Base-by-base conservation (phyloP, 2,113 vertebrate species). In the Chlorodrepanis virens region DNA sequence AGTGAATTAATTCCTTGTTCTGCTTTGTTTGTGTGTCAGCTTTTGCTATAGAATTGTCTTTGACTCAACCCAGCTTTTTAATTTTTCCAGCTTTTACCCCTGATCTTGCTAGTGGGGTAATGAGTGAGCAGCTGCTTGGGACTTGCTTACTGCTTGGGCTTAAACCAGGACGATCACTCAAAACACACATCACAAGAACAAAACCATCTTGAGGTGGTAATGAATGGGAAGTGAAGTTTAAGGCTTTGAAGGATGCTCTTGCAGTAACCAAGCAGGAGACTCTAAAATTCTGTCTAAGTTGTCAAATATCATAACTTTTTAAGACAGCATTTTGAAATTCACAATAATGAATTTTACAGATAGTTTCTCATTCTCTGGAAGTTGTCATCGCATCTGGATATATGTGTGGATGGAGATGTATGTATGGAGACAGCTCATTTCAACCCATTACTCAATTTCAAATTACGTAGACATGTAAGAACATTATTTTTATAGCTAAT, bases 21-120 rank as follows among this genome's bases (percentile, higher is more conserved):
- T 47, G 1, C 28, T 47, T 69, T 33, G 14, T 19, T 53, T 61
- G 3, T 17, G 0, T n/a, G 28, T 0, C 27, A 54, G n/a, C 9
- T 64, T 74, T 56, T 6, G 1, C 6, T 64, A 19, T 12, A 47
- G 23, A 56, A 47, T 22, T 33, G 11, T 28, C 19, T 56, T 54
- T 64, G 15, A 23, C 22, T 40, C 50, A 56, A 40, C 5, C 16
- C 14, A 79, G 6, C 9, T 54, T 54, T 84, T 56, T 21, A 8
- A 40, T 14, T 71, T 79, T 70, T 40, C 49, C 21, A 56, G 40
- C 7, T 40, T 47, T 49, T 47, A 56, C 13, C 24, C 24, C 18
- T 31, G 25, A 18, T 35, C 72, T 23, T 63, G 29, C 24, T 35
- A 29, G 16, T 47, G 25, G 49, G 20, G 25, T 9, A 63, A 21